Base-by-base conservation (phyloP, 37 sponge, comb jelly and placozoan genomes). In the Ephydatia muelleri region DNA sequence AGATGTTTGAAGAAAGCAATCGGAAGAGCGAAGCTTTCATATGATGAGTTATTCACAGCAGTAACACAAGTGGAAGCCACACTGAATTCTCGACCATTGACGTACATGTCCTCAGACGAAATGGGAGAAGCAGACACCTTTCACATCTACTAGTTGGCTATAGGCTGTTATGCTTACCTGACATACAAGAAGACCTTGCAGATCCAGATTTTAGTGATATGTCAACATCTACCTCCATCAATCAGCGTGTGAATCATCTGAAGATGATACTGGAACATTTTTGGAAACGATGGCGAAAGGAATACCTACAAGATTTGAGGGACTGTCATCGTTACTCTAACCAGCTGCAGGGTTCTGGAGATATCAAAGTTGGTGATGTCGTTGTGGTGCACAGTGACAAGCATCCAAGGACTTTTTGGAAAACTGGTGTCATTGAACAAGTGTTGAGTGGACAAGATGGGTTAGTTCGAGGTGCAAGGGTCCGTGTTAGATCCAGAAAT, bases 71-170 rank as follows among this genome's bases (percentile, higher is more conserved):
- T 84, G 76, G 85, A 84, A 32, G 37, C 74, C 35, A 72, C 77
- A 21, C 67, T 84, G 4, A 84, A 84, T 29, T 84, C 85, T 28
- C 37, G 85, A 69, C 85, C 78, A 68, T 68, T 84, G 13, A 75
- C 78, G 30, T 84, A 84, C 78, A 67, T 84, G 31, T 69, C 78
- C 77, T 43, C 77, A 3, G 78, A 76, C n/a, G 85, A 84, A 30
- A 8, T 84, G 27, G 85, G 77, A 11, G 85, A 84, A 38, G 71
- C 85, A 38, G 71, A 77, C 29, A 84, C 85, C 85, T 70, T 68
- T 84, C 85, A 3, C 85, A 80, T 68, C 70, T 80, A 26, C 25
- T 80, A 27, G 70, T 67, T 25, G 81, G 81, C 9, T 38, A 39
- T 25, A 80, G 69, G 31, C 23, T 80, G 21, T 37, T 80, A 16